A percentile compares a stretch with the other conserved stretches of the same genome.
Conservation (phyloP, 2,797 vertebrate species). For the Setipinna tenuifilis region DNA sequence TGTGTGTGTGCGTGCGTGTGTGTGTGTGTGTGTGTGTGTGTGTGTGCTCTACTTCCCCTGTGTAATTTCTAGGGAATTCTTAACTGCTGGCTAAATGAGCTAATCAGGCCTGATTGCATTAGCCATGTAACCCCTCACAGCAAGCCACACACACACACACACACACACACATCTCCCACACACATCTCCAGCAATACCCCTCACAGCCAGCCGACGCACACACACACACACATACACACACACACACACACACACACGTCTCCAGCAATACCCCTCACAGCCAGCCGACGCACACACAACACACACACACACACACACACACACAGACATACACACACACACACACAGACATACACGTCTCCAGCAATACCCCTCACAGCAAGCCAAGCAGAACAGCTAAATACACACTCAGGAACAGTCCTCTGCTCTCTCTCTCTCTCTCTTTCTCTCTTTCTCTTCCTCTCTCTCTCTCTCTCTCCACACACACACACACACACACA, state of each 20-base stretch:
- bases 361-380: neutral
- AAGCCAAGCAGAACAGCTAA: neutral
- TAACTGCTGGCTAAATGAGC: slow-evolving; percentile 16
- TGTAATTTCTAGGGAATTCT: slow-evolving; percentile 21
- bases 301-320: too few species aligned
- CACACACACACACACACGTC: too few species aligned
- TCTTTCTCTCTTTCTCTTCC: too few species aligned
- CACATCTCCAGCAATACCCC: too few species aligned
- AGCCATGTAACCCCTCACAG: slow-evolving; percentile 4
- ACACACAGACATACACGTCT: too few species aligned
- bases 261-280: too few species aligned
- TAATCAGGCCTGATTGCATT: slow-evolving; percentile 17
- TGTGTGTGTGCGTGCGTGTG: neutral
- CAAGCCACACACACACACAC: too few species aligned
- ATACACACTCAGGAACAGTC: neutral
- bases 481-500: slow-evolving; percentile 23
- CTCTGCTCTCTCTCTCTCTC: neutral
- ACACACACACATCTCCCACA: too few species aligned
- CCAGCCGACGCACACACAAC: too few species aligned
- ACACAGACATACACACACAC: too few species aligned
- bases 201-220: too few species aligned
- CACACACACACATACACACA: too few species aligned
- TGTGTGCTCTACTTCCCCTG: neutral
- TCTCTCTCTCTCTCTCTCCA: neutral
- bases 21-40: neutral